Percentiles rank a stretch among this genome's conserved stretches.
phyloP scores from a whole-genome alignment of 64 coral and sea anemone species.

The Pachyseris speciosa region DNA sequence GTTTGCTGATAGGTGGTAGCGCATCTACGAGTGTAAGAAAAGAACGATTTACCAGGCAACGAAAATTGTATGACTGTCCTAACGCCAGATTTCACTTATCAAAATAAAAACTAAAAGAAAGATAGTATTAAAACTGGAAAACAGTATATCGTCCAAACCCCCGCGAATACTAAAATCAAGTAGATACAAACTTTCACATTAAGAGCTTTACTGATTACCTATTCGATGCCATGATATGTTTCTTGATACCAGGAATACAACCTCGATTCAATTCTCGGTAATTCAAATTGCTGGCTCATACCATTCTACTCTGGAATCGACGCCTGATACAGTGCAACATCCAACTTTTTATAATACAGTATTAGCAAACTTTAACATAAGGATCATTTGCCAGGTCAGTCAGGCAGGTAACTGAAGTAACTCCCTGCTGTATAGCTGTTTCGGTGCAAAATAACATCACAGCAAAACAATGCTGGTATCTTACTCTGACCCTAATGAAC shows the following conservation, averaged over 20 bases:
- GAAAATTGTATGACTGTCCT: constrained; percentile 53
- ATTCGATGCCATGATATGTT: constrained; percentile 43
- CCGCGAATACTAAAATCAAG: constrained; percentile 5
- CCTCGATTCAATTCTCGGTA: constrained; percentile 22
- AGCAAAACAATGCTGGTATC: not conserved
- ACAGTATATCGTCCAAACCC: constrained; percentile 40
- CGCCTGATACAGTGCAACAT: not conserved
- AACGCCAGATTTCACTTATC: constrained; percentile 51
- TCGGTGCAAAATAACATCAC: too few relatives aligned
- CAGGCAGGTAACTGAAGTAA: too few relatives aligned
- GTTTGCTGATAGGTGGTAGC: constrained; percentile 8
- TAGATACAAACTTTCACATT: constrained; percentile 53
- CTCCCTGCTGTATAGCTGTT: too few relatives aligned
- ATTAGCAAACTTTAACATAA: constrained; percentile 4
- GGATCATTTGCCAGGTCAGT: too few relatives aligned
- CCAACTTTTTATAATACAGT: constrained; percentile 4
- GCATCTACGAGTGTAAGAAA: constrained; percentile 18
- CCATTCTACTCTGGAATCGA: not conserved
- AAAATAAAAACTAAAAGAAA: constrained; percentile 43
- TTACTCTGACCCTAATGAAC: not conserved
- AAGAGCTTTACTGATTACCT: not conserved
- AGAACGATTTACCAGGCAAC: constrained; percentile 28
- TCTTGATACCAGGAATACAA: constrained; percentile 47
- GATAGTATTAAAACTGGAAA: constrained; percentile 29
- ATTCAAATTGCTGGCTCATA: not conserved